phyloP scores from a whole-genome alignment of 2,113 vertebrate genomes.

The Lota lota region DNA sequence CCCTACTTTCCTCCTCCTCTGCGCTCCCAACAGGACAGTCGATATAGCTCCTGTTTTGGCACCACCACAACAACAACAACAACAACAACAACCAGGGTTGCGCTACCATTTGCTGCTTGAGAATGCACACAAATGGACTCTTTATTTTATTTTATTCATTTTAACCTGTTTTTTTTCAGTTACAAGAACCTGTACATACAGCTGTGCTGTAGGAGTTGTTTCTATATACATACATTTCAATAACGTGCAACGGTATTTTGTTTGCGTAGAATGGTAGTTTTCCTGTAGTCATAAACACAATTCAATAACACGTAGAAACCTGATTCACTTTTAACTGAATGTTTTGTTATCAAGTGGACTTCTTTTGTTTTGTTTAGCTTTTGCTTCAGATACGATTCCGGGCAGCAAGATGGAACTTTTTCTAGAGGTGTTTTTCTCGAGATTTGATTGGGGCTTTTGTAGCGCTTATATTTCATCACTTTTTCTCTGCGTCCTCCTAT shows the following conservation, averaged over 20 bases:
- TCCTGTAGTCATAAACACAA: slow-evolving; percentile 13
- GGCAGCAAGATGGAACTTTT: slow-evolving; percentile 67
- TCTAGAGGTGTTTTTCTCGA: slow-evolving; percentile 38
- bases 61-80: slow-evolving; percentile 14
- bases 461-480: slow-evolving; percentile 52
- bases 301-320: slow-evolving; percentile 28
- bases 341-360: slow-evolving; percentile 34
- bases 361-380: slow-evolving; percentile 8
- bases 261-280: slow-evolving; percentile 16
- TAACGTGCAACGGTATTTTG: slow-evolving; percentile 5
- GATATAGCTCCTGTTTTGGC: slow-evolving; percentile 48
- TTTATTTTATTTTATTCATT: slow-evolving; percentile 1
- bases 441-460: slow-evolving; percentile 48
- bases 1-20: slow-evolving; percentile 35
- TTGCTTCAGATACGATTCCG: slow-evolving; percentile 51
- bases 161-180: slow-evolving; percentile 21
- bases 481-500: slow-evolving; percentile 36
- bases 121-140: slow-evolving; percentile 48
- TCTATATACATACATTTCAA: slow-evolving; percentile 3
- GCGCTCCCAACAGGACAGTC: slow-evolving; percentile 53
- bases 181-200: slow-evolving; percentile 35
- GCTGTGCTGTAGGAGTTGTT: slow-evolving; percentile 19
- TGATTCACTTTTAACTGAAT: slow-evolving; percentile 4
- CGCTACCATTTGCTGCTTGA: slow-evolving; percentile 68
- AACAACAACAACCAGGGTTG: slow-evolving; percentile 33